phyloP scores from a whole-genome alignment of 2,113 vertebrate species.

The Nibea coibor region DNA sequence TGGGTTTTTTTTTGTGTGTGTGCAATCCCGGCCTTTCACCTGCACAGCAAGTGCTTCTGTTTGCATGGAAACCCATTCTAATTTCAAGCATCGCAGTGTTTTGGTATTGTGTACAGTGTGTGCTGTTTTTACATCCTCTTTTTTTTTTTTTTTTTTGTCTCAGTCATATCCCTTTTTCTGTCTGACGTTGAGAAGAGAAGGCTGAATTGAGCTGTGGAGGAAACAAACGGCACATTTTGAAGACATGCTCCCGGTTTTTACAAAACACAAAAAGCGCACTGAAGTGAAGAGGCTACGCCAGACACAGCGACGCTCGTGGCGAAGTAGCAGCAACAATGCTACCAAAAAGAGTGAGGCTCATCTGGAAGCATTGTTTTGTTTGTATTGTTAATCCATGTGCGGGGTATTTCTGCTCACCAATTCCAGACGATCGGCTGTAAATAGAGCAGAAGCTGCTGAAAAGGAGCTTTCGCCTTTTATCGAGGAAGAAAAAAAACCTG shows the following conservation, averaged over 20 bases:
- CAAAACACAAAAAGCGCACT: conserved; percentile 49
- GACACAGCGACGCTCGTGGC: conserved; percentile 47
- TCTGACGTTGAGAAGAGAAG: conserved; percentile 31
- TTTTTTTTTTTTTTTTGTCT: conserved; percentile 61
- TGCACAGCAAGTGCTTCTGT: conserved; percentile 71
- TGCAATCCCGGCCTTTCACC: conserved; percentile 73
- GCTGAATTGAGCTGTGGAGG: conserved; percentile 51
- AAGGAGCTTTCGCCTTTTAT: conserved; percentile 48
- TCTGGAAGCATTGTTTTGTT: conserved; percentile 65
- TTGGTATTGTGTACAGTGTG: conserved; percentile 70
- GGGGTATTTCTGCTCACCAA: conserved; percentile 37
- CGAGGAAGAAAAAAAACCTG: conserved; percentile 32
- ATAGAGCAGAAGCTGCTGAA: conserved; percentile 53
- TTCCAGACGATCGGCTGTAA: conserved; percentile 52
- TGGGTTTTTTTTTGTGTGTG: conserved; percentile 55
- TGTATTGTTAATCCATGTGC: conserved; percentile 65
- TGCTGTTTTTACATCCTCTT: conserved; percentile 62
- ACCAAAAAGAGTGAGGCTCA: conserved; percentile 47
- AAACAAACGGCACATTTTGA: conserved; percentile 64
- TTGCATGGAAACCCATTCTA: conserved; percentile 80
- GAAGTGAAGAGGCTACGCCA: conserved; percentile 42
- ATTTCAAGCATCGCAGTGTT: conserved; percentile 81
- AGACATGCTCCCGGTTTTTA: conserved; percentile 52
- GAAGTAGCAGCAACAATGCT: conserved; percentile 52
- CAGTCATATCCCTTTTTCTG: conserved; percentile 55